Base-by-base conservation (phyloP, 2,113 vertebrate genomes). In the Cyanoderma ruficeps region DNA sequence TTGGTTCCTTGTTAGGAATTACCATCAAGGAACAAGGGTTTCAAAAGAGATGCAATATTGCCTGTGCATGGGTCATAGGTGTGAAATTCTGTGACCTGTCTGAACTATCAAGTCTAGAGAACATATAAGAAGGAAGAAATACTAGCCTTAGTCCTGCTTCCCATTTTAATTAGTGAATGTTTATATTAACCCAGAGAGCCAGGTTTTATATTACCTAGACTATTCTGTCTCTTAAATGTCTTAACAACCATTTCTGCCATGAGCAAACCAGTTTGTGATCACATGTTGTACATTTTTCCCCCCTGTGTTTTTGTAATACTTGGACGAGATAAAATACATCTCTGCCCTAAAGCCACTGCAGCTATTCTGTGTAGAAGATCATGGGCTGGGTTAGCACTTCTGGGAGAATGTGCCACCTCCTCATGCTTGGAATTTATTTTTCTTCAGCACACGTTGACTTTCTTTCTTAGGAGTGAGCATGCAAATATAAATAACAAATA, bases 401-500 rank as follows among this genome's bases (percentile, higher is more conserved):
- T 80, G 68, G 76, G 55, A 89, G 31, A 88, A 74, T 52, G 41
- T 93, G 85, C 44, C 55, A 63, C 49, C 76, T 89, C 49, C 84
- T 78, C 68, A 41, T 84, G 47, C 37, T 78, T 6, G 1, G 47
- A 60, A 89, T 90, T 96, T 85, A 20, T 91, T 76, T 79, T 90
- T 59, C 68, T 89, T 81, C 42, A 95, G 47, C 24, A 57, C 30
- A 25, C 2, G 0, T 44, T 93, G 85, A 70, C 33, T 74, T 27
- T 70, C 92, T 80, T 64, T 49, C 16, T 3, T 77, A 57, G 78
- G 37, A 92, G 42, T 0, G 1, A 89, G 60, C 69, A 76, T 79
- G 72, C 70, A 96, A 93, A 92, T 93, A 76, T 76, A 89, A 95
- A 92, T 87, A 94, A 83, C 56, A 97, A 96, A 82, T 95, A 93